Percentiles rank a stretch among this genome's conserved stretches.
phyloP scores from a whole-genome alignment of 2,797 vertebrate genomes.

The Loris lydekkerianus region DNA sequence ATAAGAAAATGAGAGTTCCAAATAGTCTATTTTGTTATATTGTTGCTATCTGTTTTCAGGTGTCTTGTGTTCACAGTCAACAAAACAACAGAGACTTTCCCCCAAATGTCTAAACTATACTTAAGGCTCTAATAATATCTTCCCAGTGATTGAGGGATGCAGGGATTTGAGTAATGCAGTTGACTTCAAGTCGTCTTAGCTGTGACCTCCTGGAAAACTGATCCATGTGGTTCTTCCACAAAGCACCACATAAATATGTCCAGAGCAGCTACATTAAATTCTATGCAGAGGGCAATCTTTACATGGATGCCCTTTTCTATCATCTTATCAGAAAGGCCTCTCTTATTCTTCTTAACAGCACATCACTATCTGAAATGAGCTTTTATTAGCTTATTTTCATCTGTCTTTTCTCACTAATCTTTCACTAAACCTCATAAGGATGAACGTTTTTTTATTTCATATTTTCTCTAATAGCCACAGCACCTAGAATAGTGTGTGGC shows the following conservation, averaged over 20 bases:
- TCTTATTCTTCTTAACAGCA: neutral
- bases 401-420: neutral
- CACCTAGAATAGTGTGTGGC: neutral
- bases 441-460: neutral
- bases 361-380: conserved; percentile 14
- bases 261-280: neutral
- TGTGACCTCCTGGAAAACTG: conserved; percentile 25
- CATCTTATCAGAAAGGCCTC: neutral
- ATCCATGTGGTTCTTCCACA: neutral
- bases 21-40: neutral
- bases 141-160: neutral
- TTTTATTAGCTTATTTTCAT: neutral
- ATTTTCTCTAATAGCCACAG: neutral
- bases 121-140: neutral
- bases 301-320: neutral
- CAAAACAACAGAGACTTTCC: neutral
- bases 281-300: neutral
- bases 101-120: neutral
- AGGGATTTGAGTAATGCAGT: neutral
- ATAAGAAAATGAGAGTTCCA: neutral
- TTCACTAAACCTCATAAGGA: neutral
- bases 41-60: neutral
- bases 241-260: neutral
- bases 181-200: conserved; percentile 7
- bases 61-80: neutral